These are phyloP conservation scores for Prionailurus bengalensis DNA, from an alignment of 2,113 vertebrate genomes.

Conservation along the genomic window DNA sequence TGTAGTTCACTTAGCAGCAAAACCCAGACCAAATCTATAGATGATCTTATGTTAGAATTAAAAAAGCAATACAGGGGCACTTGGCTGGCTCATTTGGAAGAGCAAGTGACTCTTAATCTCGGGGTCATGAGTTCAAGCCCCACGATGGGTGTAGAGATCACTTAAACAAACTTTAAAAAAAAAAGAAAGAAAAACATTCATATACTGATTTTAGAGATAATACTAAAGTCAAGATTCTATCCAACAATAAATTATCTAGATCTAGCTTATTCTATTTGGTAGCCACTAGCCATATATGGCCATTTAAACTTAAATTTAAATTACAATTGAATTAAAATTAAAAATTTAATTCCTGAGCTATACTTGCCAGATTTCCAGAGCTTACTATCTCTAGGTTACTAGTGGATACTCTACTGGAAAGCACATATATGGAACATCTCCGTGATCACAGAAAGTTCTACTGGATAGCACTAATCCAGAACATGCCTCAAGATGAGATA, in stretches of 20 bases:
- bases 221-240: background rate
- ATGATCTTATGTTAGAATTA: background rate
- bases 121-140: background rate
- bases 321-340: background rate
- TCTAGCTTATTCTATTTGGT: background rate
- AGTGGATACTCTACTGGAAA: background rate
- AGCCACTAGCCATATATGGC: background rate
- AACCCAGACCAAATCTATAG: background rate
- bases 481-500: background rate
- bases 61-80: background rate
- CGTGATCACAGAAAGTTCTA: background rate
- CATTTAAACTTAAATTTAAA: conserved; percentile 7
- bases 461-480: background rate
- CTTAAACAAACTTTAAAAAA: background rate
- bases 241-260: background rate
- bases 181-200: background rate
- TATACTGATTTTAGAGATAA: background rate
- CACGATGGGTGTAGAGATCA: background rate
- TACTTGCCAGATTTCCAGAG: background rate
- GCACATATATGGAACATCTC: background rate
- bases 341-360: background rate
- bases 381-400: background rate
- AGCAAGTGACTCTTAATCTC: background rate
- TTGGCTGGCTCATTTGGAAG: background rate
- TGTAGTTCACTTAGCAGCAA: background rate